Evolutionary conservation across 2,888 invertebrate species (phyloP), one percentile per base, ranked within the genome.

Genomic region (Agriotes lineatus): DNA sequence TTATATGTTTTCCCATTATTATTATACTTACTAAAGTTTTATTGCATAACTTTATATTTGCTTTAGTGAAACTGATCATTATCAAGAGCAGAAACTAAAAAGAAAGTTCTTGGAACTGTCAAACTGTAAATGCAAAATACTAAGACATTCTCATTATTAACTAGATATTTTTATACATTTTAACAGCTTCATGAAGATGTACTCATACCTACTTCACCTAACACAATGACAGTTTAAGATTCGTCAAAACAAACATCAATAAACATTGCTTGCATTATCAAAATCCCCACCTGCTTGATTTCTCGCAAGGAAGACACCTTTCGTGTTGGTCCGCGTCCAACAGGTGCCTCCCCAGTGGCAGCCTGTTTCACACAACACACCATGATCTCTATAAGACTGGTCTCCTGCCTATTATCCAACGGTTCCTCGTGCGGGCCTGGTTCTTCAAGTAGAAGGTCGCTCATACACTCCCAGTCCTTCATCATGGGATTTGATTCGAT

Each of bases 381-480:
- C 97, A 99, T 97, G 75, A 99, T 92, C 86, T 96, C 96, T 78
- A 99, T 98, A 52, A 99, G 87, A 73, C 96, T 96, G 0, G 96
- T 95, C 85, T 99, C 99, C 86, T 97, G 97, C 69, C 96, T 89
- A 85, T 97, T 97, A 85, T 97, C 96, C 61, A 99, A 86, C 18
- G 95, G 91, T 85, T 98, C 97, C 84, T 99, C 97, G 70, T 91
- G 92, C 1, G 92, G 90, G 0, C 96, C 97, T 0, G 97, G 93
- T 82, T 98, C 98, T 85, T 98, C 97, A 35, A 99, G 86, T 77
- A 99, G 86, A 77, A 99, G 86, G 86, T 99, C 99, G 0, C 97
- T 97, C 99, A 99, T 99, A 83, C 98, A 98, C 84, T 97, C 97
- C 98, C 99, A 99, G 85, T 99, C 99, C 85, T 97, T 98, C 90